Conservation (phyloP, 35 echinoderm and acorn worm genomes). For the Amphiura filiformis region DNA sequence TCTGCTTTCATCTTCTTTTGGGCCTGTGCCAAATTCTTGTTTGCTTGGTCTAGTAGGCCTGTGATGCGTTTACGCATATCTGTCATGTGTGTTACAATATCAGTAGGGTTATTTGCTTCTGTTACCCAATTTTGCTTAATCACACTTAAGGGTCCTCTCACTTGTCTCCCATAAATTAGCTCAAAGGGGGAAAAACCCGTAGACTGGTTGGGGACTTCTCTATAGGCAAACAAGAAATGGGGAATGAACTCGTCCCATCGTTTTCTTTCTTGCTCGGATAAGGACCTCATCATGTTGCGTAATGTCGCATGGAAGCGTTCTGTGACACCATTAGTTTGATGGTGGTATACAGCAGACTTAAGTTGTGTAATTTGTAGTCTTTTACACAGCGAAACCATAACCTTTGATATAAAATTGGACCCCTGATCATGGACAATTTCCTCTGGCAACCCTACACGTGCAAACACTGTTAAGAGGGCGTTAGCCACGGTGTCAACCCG, state of each 20-base stretch:
- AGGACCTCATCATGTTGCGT: slow-evolving; percentile 15
- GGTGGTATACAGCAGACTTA: slow-evolving; percentile 1
- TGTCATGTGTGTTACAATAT: not conserved
- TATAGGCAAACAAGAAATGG: slow-evolving; percentile 5
- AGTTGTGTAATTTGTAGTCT: not conserved
- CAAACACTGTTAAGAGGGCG: not conserved
- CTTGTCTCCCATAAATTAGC: slow-evolving; percentile 24
- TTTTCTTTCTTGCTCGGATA: not conserved
- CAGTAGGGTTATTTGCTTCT: not conserved
- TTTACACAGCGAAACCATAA: not conserved
- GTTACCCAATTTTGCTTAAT: slow-evolving; percentile 2
- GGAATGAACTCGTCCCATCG: slow-evolving; percentile 33
- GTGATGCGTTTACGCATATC: not conserved
- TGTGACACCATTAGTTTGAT: not conserved
- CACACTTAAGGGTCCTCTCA: slow-evolving; percentile 21
- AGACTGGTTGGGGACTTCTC: not conserved
- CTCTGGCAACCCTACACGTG: slow-evolving; percentile 18
- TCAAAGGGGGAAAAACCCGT: slow-evolving; percentile 34
- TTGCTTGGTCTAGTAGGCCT: slow-evolving; percentile 1
- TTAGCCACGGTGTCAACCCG: not conserved
- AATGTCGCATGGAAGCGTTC: slow-evolving; percentile 26
- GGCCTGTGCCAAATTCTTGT: not conserved
- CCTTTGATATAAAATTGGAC: slow-evolving; percentile 17
- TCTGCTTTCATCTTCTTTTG: too few relatives aligned
- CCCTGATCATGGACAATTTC: slow-evolving; percentile 47